Base-by-base conservation (phyloP, 30 jellyfish, hydroid and myxozoan species). In the Nemopilema nomurai region DNA sequence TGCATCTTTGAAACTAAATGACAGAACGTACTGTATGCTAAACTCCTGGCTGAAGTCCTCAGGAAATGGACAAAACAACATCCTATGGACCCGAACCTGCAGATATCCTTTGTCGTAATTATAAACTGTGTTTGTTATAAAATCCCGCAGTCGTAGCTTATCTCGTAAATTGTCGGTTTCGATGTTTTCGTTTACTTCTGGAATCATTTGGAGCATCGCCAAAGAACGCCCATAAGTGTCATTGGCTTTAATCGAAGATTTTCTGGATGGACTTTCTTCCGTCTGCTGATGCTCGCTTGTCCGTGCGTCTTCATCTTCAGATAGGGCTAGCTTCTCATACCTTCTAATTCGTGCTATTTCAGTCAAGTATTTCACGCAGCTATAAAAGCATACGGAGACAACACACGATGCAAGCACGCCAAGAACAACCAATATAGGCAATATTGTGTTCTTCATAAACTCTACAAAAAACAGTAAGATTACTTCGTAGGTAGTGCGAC, bases 11-110 rank as follows among this genome's bases (percentile, higher is more conserved):
- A 76, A 26, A 22, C 28, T 57, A 25, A 76, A 57, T 1, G 76
- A 76, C 41, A 76, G 73, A 18, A 22, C 52, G 62, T 76, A 76
- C 27, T 76, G 86, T 49, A 76, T 72, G 51, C 31, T 50, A 62
- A 50, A 76, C 1, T 13, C 23, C 13, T 24, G 51, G 63, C 67
- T 31, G 1, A 23, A 49, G 18, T 28, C 41, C 24, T 29, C 25
- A 4, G 86, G 86, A 62, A 76, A 53, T 0, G 86, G 86, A 17
- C 62, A 76, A 18, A 76, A 73, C 27, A 29, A 22, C 26, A 51
- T 18, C 21, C 53, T 52, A 19, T 51, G 41, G 18, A 76, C 21
- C 24, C 57, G 0, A 0, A 76, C 67, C 49, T 76, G 86, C 27
- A 76, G 26, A n/a, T 51, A 76, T 28, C 74, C 51, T 51, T 50